Evolutionary conservation across 1,140 invertebrate species (phyloP).

Genomic region (Drosophila suzukii): DNA sequence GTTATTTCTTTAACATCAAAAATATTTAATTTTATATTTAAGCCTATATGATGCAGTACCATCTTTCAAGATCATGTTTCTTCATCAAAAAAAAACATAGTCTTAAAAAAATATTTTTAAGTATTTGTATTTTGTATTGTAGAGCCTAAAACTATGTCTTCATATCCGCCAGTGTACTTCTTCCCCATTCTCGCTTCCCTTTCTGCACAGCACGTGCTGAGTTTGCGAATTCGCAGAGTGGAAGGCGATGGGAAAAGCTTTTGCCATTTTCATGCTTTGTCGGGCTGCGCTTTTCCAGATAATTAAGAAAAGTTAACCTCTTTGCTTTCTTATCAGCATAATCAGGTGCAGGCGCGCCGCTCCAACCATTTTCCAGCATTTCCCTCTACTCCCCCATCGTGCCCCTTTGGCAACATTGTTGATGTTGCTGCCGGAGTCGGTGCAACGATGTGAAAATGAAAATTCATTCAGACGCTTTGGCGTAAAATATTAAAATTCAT

Average conservation of each 20-base stretch:
- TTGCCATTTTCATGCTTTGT: conserved; percentile 31
- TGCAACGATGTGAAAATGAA: conserved; percentile 84
- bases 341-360: conserved; percentile 62
- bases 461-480: conserved; percentile 80
- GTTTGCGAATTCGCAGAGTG: conserved; percentile 38
- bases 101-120: no score
- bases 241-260: conserved; percentile 18
- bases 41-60: no score
- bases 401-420: conserved; percentile 33
- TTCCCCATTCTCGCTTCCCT: background rate
- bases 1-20: no score
- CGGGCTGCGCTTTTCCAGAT: conserved; percentile 71
- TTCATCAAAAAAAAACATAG: no score
- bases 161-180: conserved; percentile 8
- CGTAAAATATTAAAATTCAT: conserved; percentile 84
- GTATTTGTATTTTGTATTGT: background rate
- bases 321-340: conserved; percentile 80
- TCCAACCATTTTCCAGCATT: conserved; percentile 9
- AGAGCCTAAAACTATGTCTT: background rate
- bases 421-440: conserved; percentile 57
- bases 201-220: conserved; percentile 36
- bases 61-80: no score
- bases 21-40: no score
- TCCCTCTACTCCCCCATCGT: conserved; percentile 1
- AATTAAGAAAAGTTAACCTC: conserved; percentile 82